Evolutionary conservation across 2,888 invertebrate genomes (phyloP).

Genomic region (Tolmerus cingulatus): DNA sequence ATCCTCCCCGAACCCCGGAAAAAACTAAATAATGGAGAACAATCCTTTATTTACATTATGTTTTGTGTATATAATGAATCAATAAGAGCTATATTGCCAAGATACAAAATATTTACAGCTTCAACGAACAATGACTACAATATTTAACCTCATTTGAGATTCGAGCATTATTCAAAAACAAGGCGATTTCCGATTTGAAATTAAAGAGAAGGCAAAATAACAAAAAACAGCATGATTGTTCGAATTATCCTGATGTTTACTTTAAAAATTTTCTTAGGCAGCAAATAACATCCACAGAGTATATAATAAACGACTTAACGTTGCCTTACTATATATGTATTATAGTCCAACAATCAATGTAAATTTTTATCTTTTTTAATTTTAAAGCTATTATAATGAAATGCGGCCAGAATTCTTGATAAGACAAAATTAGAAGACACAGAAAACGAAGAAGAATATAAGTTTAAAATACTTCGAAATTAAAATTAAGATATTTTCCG

Average conservation of each 20-base stretch:
- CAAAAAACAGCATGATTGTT: not conserved
- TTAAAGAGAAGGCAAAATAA: not conserved
- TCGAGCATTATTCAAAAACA: not conserved
- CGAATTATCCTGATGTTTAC: not conserved
- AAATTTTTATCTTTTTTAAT: not conserved
- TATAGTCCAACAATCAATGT: not conserved
- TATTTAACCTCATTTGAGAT: not conserved
- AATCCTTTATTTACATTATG: constrained; percentile 17
- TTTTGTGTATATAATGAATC: constrained; percentile 9
- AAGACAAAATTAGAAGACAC: not conserved
- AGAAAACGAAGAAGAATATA: not conserved
- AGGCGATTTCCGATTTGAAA: not conserved
- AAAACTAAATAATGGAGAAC: not conserved
- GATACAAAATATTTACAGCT: constrained; percentile 26
- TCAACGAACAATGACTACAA: not conserved
- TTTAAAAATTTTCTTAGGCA: not conserved
- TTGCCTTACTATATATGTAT: not conserved
- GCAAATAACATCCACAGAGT: not conserved
- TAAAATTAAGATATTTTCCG: not conserved
- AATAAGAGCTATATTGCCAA: constrained; percentile 4
- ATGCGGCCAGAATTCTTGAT: not conserved
- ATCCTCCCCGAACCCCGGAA: not conserved
- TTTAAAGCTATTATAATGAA: not conserved
- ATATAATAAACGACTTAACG: not conserved
- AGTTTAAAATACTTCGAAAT: not conserved